A percentile compares a stretch with the other conserved stretches of the same genome.
phyloP scores from a whole-genome alignment of 2,797 vertebrate genomes.

The Buceros bicornis region DNA sequence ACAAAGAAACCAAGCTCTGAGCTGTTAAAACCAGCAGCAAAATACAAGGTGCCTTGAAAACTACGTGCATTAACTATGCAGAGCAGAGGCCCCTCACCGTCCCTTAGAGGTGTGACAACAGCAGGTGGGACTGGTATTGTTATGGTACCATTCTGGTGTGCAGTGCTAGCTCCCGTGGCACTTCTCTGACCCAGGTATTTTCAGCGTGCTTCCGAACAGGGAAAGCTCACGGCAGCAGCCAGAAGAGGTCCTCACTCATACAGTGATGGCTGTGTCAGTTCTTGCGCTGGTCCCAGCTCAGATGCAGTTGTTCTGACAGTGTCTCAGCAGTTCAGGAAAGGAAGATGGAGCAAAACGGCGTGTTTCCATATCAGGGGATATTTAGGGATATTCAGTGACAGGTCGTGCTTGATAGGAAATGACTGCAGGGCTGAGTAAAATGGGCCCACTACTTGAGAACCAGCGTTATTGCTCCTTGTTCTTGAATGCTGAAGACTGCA shows the following conservation, averaged over 20 bases:
- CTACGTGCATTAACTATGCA: background rate
- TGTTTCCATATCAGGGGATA: background rate
- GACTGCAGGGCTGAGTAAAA: background rate
- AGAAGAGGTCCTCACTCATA: slow-evolving; percentile 71
- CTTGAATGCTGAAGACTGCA: background rate
- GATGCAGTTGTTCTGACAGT: background rate
- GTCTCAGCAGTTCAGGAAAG: background rate
- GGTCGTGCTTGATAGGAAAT: background rate
- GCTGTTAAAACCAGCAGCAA: background rate
- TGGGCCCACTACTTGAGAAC: background rate
- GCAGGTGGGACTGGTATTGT: background rate
- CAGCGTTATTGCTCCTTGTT: background rate
- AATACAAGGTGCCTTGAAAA: background rate
- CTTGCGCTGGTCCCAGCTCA: slow-evolving; percentile 3
- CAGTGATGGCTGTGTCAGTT: background rate
- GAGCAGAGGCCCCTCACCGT: background rate
- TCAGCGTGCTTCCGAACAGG: background rate
- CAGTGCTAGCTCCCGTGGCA: background rate
- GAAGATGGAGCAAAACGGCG: background rate
- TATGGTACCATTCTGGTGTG: background rate
- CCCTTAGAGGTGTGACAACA: background rate
- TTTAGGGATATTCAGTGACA: background rate
- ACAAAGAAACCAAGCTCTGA: background rate
- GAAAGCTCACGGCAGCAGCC: slow-evolving; percentile 55
- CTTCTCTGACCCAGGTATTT: slow-evolving; percentile 49